phyloP scores from a whole-genome alignment of 2,113 vertebrate genomes.

The Rhinoderma darwinii region DNA sequence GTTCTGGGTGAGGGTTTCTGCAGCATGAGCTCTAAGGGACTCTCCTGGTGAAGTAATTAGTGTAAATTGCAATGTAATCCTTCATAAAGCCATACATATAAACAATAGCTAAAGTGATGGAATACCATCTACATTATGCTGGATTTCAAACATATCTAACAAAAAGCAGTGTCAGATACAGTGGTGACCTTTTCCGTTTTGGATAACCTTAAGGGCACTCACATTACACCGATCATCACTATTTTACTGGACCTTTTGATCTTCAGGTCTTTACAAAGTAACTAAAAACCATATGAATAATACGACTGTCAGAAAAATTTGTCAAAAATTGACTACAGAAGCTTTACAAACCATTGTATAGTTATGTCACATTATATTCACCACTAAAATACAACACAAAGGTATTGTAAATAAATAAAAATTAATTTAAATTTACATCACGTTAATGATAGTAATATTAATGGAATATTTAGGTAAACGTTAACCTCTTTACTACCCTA shows the following conservation, averaged over 20 bases:
- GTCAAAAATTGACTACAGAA: background rate
- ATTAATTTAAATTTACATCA: no score
- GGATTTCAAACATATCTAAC: background rate
- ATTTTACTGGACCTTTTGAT: background rate
- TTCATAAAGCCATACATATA: constrained; percentile 29
- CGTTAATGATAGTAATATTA: no score
- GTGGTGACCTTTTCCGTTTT: constrained; percentile 13
- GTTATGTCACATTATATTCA: no score
- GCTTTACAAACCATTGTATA: background rate
- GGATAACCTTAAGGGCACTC: background rate
- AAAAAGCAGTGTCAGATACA: background rate
- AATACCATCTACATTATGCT: constrained; percentile 1
- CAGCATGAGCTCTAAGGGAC: background rate
- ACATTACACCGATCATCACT: background rate
- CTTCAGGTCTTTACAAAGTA: background rate
- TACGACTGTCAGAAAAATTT: background rate
- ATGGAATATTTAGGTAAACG: no score
- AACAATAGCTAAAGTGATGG: constrained; percentile 24
- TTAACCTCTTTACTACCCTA: no score
- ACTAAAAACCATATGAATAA: background rate
- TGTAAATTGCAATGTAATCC: constrained; percentile 23
- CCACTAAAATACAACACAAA: no score
- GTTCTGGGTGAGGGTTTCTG: background rate
- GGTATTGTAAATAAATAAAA: no score
- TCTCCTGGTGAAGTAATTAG: constrained; percentile 17